Percentiles rank a stretch among this genome's conserved stretches.
Evolutionary conservation across 2,113 vertebrate genomes (phyloP).

Genomic region (Vimba vimba): DNA sequence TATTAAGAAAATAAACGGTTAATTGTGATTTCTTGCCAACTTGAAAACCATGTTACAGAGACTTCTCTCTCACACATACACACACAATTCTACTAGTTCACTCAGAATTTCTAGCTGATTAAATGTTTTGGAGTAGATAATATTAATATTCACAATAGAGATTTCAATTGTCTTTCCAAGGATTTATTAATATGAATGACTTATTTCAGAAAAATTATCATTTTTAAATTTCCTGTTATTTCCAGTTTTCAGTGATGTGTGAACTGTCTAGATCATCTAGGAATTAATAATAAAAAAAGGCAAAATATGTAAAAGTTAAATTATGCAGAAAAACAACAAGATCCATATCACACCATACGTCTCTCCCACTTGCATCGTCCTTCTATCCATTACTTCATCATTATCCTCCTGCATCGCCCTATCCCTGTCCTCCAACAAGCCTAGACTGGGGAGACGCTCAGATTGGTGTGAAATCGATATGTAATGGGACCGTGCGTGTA

Average conservation of each 20-base stretch:
- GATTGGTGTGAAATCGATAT: slow-evolving; percentile 63
- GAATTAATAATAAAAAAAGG: neutral
- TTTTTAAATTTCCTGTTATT: neutral
- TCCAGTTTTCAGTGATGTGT: neutral
- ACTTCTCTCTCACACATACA: neutral
- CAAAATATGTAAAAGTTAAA: neutral
- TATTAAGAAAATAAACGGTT: neutral
- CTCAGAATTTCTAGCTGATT: neutral
- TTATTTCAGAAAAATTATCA: too few species aligned
- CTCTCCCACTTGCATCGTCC: neutral
- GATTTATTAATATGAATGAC: neutral
- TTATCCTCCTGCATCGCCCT: neutral
- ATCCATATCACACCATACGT: neutral
- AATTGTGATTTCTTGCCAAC: too few species aligned
- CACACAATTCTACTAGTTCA: neutral
- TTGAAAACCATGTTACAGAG: neutral
- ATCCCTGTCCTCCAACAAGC: slow-evolving; percentile 36
- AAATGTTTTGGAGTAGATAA: neutral
- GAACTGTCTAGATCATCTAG: neutral
- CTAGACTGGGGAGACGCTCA: slow-evolving; percentile 51
- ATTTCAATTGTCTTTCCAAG: neutral
- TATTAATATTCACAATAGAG: neutral
- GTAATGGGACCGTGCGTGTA: slow-evolving; percentile 50
- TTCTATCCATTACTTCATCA: neutral
- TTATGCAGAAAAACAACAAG: neutral